These are phyloP conservation scores for Rhinoptilus africanus DNA, from an alignment of 2,113 vertebrate species.

Conservation along the genomic window DNA sequence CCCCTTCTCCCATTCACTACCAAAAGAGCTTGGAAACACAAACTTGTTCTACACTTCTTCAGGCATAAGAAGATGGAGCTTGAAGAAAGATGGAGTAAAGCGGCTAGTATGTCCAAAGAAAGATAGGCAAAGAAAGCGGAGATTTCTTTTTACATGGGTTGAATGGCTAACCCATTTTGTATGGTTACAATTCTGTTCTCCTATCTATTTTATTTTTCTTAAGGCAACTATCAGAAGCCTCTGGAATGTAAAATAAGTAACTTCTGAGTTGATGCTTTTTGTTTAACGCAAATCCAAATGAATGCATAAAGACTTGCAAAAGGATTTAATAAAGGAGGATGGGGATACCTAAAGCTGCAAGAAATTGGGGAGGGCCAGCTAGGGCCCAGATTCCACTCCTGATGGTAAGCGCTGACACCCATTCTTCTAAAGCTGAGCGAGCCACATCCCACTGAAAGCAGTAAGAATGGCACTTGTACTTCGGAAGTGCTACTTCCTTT, in stretches of 20 bases:
- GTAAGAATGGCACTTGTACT: not conserved
- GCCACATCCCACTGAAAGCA: not conserved
- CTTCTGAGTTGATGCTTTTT: not conserved
- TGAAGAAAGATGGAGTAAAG: not conserved
- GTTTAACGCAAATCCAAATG: not conserved
- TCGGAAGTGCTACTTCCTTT: not conserved
- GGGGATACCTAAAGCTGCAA: not conserved
- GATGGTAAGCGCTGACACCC: accelerated
- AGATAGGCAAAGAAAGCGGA: not conserved
- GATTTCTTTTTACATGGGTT: not conserved
- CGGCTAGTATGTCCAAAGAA: not conserved
- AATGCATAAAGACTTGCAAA: not conserved
- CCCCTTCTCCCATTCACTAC: not conserved
- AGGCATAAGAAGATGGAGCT: not conserved
- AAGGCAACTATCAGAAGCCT: not conserved
- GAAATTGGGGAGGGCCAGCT: not conserved
- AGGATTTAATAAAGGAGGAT: not conserved
- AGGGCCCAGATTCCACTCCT: not conserved
- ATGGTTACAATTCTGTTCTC: not conserved
- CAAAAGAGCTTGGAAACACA: not conserved
- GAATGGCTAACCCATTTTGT: not conserved
- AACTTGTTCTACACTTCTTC: not conserved
- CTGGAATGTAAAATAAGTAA: not conserved
- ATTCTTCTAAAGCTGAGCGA: not conserved
- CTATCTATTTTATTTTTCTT: not conserved